These are phyloP conservation scores for Valencia hispanica DNA, from an alignment of 2,797 vertebrate genomes.

Conservation along the genomic window DNA sequence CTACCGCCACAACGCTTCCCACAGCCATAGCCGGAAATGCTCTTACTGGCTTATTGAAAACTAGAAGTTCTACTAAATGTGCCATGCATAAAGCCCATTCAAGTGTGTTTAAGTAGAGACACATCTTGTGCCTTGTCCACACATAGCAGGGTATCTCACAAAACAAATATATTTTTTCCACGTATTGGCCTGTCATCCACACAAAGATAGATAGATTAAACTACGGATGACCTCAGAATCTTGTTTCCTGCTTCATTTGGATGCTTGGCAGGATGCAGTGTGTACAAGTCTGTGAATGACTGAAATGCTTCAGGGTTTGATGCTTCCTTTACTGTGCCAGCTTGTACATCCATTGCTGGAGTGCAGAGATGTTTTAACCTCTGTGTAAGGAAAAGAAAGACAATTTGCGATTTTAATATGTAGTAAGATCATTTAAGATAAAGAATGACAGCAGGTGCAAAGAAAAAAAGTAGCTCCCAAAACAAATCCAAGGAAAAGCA, in stretches of 20 bases:
- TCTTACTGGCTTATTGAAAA: too few species aligned
- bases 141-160: too few species aligned
- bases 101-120: too few species aligned
- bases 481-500: neutral
- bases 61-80: too few species aligned
- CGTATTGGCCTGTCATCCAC: too few species aligned
- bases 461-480: neutral
- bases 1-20: too few species aligned
- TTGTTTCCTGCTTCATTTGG: neutral
- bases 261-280: conserved; percentile 52
- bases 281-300: conserved; percentile 72
- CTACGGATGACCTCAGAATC: conserved; percentile 1
- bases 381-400: conserved; percentile 54
- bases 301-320: conserved; percentile 68
- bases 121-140: too few species aligned
- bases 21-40: too few species aligned
- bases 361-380: conserved; percentile 74
- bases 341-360: conserved; percentile 68
- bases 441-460: neutral
- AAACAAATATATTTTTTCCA: too few species aligned
- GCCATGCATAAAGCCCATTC: too few species aligned
- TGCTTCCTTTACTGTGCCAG: conserved; percentile 32
- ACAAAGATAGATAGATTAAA: conserved; percentile 23
- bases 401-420: neutral
- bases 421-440: neutral